Evolutionary conservation across 30 jellyfish, hydroid and myxozoan species (phyloP).

Genomic region (Hydractinia symbiolongicarpus): DNA sequence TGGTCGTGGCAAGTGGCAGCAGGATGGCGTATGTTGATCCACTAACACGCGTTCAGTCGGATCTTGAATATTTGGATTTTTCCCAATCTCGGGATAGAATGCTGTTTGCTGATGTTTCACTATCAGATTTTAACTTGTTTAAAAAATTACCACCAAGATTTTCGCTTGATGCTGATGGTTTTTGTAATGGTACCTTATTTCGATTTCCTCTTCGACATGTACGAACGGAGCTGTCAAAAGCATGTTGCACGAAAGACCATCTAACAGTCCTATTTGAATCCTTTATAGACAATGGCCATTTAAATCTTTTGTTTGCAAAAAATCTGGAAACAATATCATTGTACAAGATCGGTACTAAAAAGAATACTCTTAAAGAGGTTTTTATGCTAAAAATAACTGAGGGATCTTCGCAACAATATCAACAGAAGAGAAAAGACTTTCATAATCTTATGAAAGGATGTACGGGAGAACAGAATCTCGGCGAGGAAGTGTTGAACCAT

Average conservation of each 20-base stretch:
- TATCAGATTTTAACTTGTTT: background rate
- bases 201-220: conserved; percentile 49
- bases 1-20: no score
- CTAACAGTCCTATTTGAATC: conserved; percentile 29
- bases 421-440: background rate
- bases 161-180: conserved; percentile 8
- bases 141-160: conserved; percentile 1
- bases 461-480: background rate
- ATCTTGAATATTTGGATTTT: no score
- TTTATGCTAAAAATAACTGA: conserved; percentile 13
- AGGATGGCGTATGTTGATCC: no score
- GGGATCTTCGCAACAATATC: background rate
- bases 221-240: conserved; percentile 45
- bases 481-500: background rate
- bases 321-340: conserved; percentile 37
- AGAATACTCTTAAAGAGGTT: conserved; percentile 19
- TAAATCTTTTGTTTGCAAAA: conserved; percentile 43
- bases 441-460: background rate
- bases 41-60: no score
- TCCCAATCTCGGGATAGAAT: no score
- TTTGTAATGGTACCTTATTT: conserved; percentile 55
- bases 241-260: conserved; percentile 27
- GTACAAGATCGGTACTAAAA: conserved; percentile 22
- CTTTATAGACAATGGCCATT: conserved; percentile 48
- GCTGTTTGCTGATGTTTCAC: no score